Percentiles rank a stretch among this genome's conserved stretches.
Evolutionary conservation across 1,140 invertebrate species (phyloP).

Genomic region (Lepidostoma basale): DNA sequence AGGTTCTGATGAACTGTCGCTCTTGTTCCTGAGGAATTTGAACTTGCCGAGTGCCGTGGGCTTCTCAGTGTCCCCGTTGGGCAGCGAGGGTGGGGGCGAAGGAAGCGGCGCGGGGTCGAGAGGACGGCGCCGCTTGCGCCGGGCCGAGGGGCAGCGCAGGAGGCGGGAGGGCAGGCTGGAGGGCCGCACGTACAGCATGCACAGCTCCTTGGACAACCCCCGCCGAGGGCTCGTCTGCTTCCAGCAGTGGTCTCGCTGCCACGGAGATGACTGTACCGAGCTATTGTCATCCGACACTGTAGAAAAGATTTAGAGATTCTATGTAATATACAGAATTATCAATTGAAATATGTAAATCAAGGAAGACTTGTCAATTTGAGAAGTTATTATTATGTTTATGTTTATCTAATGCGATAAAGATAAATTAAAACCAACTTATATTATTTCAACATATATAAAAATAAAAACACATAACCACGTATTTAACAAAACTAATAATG

Average conservation of each 20-base stretch:
- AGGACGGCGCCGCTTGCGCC: constrained; percentile 66
- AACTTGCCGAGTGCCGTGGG: constrained; percentile 56
- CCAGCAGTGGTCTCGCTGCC: constrained; percentile 87
- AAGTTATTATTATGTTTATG: neutral
- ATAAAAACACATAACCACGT: no score
- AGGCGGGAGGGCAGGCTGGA: constrained; percentile 57
- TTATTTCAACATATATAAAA: no score
- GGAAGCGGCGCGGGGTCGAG: constrained; percentile 54
- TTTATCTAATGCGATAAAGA: no score
- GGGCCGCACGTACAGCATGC: constrained; percentile 73
- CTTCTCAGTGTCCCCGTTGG: constrained; percentile 49
- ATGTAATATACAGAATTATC: neutral
- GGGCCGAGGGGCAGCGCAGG: constrained; percentile 51
- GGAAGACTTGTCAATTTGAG: no score
- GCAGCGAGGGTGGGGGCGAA: constrained; percentile 28
- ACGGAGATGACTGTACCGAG: constrained; percentile 85
- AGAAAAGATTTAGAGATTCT: constrained; percentile 45
- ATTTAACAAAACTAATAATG: no score
- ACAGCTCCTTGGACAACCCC: constrained; percentile 73
- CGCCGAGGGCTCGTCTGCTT: constrained; percentile 77
- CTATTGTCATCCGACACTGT: constrained; percentile 86
- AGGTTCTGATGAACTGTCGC: constrained; percentile 59
- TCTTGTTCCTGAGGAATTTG: constrained; percentile 57
- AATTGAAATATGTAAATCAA: no score
- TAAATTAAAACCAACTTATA: no score